phyloP scores from a whole-genome alignment of 1,140 invertebrate genomes.

The Drosophila setifemur region DNA sequence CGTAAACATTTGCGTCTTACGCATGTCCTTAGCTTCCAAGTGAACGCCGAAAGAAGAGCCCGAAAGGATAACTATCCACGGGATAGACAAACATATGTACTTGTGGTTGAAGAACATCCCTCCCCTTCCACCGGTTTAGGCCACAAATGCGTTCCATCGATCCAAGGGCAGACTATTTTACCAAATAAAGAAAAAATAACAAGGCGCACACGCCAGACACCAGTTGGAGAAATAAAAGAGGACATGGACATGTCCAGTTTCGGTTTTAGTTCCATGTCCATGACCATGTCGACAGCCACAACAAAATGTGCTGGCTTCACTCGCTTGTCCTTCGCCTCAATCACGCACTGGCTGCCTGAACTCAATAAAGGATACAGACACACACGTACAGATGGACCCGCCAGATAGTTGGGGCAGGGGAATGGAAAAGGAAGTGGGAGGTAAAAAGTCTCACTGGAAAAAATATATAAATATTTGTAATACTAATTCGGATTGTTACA shows the following conservation, averaged over 20 bases:
- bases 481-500: no score
- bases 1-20: slow-evolving; percentile 59
- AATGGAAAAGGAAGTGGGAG: not conserved
- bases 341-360: slow-evolving; percentile 68
- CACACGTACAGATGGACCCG: slow-evolving; percentile 4
- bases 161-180: slow-evolving; percentile 64
- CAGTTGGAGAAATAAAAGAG: not conserved
- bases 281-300: slow-evolving; percentile 46
- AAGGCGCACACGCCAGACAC: slow-evolving; percentile 2
- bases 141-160: slow-evolving; percentile 63
- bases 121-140: slow-evolving; percentile 2
- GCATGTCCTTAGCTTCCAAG: slow-evolving; percentile 33
- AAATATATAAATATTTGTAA: not conserved
- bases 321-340: slow-evolving; percentile 58
- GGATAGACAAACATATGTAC: slow-evolving; percentile 11
- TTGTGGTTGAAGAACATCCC: slow-evolving; percentile 13
- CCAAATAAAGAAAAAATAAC: slow-evolving; percentile 2
- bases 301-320: slow-evolving; percentile 52
- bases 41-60: not conserved
- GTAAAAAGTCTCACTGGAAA: slow-evolving; percentile 27
- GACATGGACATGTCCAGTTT: slow-evolving; percentile 48
- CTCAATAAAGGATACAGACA: slow-evolving; percentile 44
- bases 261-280: slow-evolving; percentile 21
- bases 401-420: no score
- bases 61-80: slow-evolving; percentile 38